These are phyloP conservation scores for Acrocyrtus sp. DNA, from an alignment of 2,888 invertebrate species.

Conservation along the genomic window DNA sequence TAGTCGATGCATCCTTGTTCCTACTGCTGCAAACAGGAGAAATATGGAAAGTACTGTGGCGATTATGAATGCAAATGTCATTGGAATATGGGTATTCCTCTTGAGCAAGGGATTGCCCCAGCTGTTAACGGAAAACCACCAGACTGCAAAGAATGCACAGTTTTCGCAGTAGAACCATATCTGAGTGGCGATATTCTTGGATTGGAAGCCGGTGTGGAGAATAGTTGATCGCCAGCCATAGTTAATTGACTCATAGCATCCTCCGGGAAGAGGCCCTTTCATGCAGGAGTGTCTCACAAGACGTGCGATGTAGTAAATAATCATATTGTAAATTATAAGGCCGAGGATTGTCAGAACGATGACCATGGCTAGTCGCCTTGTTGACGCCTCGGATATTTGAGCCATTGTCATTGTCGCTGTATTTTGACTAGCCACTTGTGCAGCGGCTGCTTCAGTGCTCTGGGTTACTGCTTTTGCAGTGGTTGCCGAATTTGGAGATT, in stretches of 20 bases:
- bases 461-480: too few relatives aligned
- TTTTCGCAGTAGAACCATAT: constrained; percentile 60
- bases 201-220: constrained; percentile 58
- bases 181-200: constrained; percentile 59
- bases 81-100: constrained; percentile 17
- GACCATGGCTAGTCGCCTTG: constrained; percentile 19
- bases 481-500: too few relatives aligned
- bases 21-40: constrained; percentile 47
- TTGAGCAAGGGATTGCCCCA: not conserved
- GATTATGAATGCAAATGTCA: constrained; percentile 34
- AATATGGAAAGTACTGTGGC: constrained; percentile 40
- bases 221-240: constrained; percentile 61
- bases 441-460: too few relatives aligned
- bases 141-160: constrained; percentile 46
- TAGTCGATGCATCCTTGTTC: constrained; percentile 37
- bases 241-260: constrained; percentile 59
- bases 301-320: constrained; percentile 51
- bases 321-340: constrained; percentile 45
- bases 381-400: not conserved
- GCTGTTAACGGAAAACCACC: constrained; percentile 46
- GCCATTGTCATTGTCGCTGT: not conserved
- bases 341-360: constrained; percentile 17
- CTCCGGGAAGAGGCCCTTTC: constrained; percentile 52
- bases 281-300: constrained; percentile 40
- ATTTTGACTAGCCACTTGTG: not conserved